Base-by-base conservation (phyloP, 2,888 invertebrate genomes). In the Mylabris sibirica region DNA sequence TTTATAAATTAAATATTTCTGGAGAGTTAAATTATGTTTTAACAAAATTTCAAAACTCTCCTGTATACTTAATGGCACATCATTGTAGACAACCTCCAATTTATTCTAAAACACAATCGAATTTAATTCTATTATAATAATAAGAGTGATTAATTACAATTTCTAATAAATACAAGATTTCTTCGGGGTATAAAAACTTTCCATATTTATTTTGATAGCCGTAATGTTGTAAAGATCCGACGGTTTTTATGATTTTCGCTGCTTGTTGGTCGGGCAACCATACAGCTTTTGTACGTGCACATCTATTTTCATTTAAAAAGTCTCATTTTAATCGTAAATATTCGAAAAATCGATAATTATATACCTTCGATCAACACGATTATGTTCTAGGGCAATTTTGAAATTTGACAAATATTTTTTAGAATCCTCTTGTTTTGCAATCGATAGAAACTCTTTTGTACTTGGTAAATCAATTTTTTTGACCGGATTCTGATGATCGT, bases 151-250 rank as follows among this genome's bases (percentile, higher is more conserved):
- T 60, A 78, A 86, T 86, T 85, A 92, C 92, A 78, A 87, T 86
- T 88, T 92, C 92, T 78, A 92, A 83, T 60, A 92, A 84, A 79
- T 87, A 88, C 57, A 92, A 82, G 44, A 90, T 87, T 85, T 92
- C 92, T 82, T 92, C 92, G 2, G 92, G 90, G 61, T 86, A 83
- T 1, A 92, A 74, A 73, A 77, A 83, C 53, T 76, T 78, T 14
- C 82, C 82, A 63, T 63, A 70, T 72, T 80, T 80, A 69, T 82
- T 80, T 72, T 81, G 81, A 69, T 75, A 81, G 3, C 84, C 84
- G 74, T 80, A 83, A 66, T 76, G 74, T 49, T 77, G 75, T 22
- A 81, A 66, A 9, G 80, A 72, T 14, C 77, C 76, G 69, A 76
- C 74, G 22, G 76, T 69, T 74, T 80, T 81, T 22, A 68, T 77